Evolutionary conservation across 2,113 vertebrate genomes (phyloP), one percentile per base, ranked within the genome.

Genomic region (Meleagris gallopavo): DNA sequence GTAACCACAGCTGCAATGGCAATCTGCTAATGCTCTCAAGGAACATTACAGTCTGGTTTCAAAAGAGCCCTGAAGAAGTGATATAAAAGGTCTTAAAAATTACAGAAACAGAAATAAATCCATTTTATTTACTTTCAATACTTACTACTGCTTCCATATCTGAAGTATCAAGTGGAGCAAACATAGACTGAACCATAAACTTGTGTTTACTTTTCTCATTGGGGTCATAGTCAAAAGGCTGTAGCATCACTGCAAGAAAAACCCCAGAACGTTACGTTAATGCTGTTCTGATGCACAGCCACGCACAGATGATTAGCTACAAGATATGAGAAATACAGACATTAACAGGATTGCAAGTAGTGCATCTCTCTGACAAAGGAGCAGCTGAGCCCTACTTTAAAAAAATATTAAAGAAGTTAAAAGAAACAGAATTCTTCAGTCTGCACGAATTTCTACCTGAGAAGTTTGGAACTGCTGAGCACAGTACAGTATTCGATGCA

Each of bases 201-300:
- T 99, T 99, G 98, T 99, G 99, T 98, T 99, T 99, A 98, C 99
- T 99, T 98, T 99, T 99, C 98, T 99, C 99, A 93, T 99, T 99
- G 94, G 99, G 99, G 88, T 99, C 99, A 86, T 99, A 99, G 96
- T 99, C 99, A 97, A 99, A 99, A 85, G 99, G 99, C 97, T 99
- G 99, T 95, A 99, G 98, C 99, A 99, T 99, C 97, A 99, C 99
- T 99, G 98, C 77, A 97, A 98, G 98, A 52, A 94, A 89, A 98
- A 97, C 78, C 40, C 79, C 72, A 58, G 62, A 89, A 77, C 72
- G 64, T 95, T 83, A 43, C 2, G 52, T 93, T 82, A 97, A 94
- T 58, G 86, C 17, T 36, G 43, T 21, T 77, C 34, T 71, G 88
- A 11, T 46, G 58, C 65, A 66, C 0, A 92, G 74, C 67, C 77